Conservation (phyloP, 2,113 vertebrate species). For the Vulpes ferrilata region DNA sequence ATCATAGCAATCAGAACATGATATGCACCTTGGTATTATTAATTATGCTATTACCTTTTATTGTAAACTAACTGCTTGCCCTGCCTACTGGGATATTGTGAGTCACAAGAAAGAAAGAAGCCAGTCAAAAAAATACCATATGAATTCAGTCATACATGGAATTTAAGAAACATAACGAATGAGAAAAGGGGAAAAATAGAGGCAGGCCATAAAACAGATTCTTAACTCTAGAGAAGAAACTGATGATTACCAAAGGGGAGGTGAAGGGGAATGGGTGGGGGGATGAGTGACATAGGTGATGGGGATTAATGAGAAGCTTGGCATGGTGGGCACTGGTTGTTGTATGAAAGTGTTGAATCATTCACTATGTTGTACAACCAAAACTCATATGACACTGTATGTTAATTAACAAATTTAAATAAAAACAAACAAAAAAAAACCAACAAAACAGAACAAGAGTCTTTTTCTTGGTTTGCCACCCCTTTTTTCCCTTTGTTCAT, state of each 20-base stretch:
- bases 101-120: neutral
- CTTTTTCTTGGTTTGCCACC: neutral
- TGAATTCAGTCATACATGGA: neutral
- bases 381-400: neutral
- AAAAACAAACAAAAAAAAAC: neutral
- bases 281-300: neutral
- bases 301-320: neutral
- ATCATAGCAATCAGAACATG: constrained; percentile 18
- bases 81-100: neutral
- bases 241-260: neutral
- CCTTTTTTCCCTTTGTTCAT: neutral
- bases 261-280: neutral
- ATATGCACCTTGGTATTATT: neutral
- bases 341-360: neutral
- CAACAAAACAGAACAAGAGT: neutral
- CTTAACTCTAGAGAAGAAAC: neutral
- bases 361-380: neutral
- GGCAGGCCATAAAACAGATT: neutral
- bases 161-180: neutral
- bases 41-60: neutral
- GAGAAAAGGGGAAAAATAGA: neutral
- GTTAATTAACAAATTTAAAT: neutral
- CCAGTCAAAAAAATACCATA: neutral
- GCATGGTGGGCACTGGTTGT: neutral
- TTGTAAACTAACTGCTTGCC: neutral